A percentile compares a stretch with the other conserved stretches of the same genome.
phyloP scores from a whole-genome alignment of 2,888 invertebrate species.

The Conchocele bisecta region DNA sequence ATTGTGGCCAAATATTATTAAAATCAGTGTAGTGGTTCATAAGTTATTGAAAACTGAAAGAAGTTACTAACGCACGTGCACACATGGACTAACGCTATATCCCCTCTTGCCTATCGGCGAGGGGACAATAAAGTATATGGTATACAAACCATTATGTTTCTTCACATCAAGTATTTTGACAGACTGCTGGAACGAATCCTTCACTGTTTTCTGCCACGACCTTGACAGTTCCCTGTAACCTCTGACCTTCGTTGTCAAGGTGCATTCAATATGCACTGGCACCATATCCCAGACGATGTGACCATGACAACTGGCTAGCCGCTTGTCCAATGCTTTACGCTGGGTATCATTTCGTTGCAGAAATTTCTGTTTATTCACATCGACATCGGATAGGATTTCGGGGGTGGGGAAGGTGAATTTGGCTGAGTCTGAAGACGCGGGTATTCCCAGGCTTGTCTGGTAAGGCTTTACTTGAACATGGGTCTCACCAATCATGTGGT shows the following conservation, averaged over 20 bases:
- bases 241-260: constrained; percentile 10
- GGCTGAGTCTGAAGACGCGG: not conserved
- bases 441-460: constrained; percentile 10
- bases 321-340: constrained; percentile 2
- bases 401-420: not conserved
- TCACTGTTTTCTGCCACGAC: constrained; percentile 18
- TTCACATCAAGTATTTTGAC: constrained; percentile 11
- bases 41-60: too few relatives aligned
- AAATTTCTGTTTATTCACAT: constrained; percentile 25
- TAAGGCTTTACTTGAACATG: constrained; percentile 8
- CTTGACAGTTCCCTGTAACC: not conserved
- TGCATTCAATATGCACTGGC: constrained; percentile 28
- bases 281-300: constrained; percentile 16
- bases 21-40: too few relatives aligned
- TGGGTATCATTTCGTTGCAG: not conserved
- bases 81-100: too few relatives aligned
- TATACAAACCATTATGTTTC: constrained; percentile 7
- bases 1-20: too few relatives aligned
- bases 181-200: constrained; percentile 11
- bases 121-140: too few relatives aligned
- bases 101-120: too few relatives aligned
- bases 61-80: too few relatives aligned
- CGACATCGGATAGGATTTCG: not conserved
- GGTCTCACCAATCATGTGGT: not conserved
- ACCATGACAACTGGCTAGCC: constrained; percentile 6